Percentiles rank a stretch among this genome's conserved stretches.
phyloP scores from a whole-genome alignment of 2,113 vertebrate species.

The Tetrao urogallus region DNA sequence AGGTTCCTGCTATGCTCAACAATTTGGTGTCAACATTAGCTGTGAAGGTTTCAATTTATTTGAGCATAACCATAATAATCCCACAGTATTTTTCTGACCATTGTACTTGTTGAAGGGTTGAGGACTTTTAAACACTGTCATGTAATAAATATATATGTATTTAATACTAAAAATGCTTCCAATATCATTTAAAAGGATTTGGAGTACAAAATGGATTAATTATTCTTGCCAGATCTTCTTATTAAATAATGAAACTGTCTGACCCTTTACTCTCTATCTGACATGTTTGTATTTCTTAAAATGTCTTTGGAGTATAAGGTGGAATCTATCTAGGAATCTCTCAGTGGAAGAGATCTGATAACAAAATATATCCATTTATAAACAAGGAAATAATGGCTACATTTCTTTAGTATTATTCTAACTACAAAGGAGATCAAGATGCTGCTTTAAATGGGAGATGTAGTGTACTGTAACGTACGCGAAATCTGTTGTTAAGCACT shows the following conservation, averaged over 20 bases:
- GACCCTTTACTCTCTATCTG: not conserved
- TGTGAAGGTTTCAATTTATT: conserved; percentile 27
- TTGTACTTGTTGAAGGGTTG: not conserved
- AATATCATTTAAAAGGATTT: not conserved
- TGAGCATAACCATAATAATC: conserved; percentile 3
- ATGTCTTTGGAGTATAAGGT: not conserved
- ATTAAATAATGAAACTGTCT: not conserved
- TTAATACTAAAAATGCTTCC: not conserved
- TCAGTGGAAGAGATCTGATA: not conserved
- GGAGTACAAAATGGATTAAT: not conserved
- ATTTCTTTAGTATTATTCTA: not conserved
- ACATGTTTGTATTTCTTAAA: not conserved
- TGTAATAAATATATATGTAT: not conserved
- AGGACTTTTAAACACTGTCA: not conserved
- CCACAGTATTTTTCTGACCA: not conserved
- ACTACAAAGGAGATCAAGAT: not conserved
- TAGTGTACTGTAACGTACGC: not conserved
- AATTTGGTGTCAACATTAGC: conserved; percentile 18
- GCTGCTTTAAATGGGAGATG: not conserved
- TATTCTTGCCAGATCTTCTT: not conserved
- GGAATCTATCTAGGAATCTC: not conserved
- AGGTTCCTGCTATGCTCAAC: conserved; percentile 4
- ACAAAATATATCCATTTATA: not conserved
- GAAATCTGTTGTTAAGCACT: not conserved
- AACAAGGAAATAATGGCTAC: not conserved